A percentile compares a stretch with the other conserved stretches of the same genome.
phyloP scores from a whole-genome alignment of 2,888 invertebrate species.

The Pachydiplax longipennis region DNA sequence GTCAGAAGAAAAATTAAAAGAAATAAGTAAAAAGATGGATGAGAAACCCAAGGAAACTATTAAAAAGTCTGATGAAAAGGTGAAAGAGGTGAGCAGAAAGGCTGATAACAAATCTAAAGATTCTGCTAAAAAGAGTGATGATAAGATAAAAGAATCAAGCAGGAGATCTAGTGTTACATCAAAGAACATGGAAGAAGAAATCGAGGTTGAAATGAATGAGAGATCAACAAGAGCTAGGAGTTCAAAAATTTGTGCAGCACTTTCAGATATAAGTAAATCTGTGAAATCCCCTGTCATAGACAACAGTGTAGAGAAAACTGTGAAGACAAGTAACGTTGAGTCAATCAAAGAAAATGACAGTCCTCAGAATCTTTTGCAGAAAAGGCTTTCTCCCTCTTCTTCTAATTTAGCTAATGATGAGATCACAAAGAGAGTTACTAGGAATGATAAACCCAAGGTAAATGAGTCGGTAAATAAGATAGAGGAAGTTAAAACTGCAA shows the following conservation, averaged over 20 bases:
- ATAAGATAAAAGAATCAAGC: neutral
- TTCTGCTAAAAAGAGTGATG: neutral
- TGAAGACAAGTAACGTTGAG: neutral
- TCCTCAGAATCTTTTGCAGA: neutral
- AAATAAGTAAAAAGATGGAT: neutral
- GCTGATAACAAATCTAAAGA: neutral
- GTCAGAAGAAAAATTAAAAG: neutral
- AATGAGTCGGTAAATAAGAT: neutral
- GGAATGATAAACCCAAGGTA: slow-evolving; percentile 6
- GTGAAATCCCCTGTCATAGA: neutral
- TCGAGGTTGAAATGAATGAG: slow-evolving; percentile 1
- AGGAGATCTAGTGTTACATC: neutral
- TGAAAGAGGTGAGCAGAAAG: neutral
- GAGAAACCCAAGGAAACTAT: neutral
- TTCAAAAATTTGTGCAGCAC: neutral
- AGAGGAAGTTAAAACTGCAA: neutral
- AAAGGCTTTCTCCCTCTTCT: neutral
- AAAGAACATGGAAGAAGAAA: neutral
- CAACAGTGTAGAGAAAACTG: neutral
- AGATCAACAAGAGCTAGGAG: slow-evolving; percentile 10
- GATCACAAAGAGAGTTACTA: neutral
- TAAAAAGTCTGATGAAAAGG: slow-evolving; percentile 7
- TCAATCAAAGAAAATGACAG: neutral
- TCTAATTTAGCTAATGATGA: neutral
- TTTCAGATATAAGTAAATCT: neutral